phyloP scores from a whole-genome alignment of 1,140 invertebrate genomes.

The Sitophilus oryzae region DNA sequence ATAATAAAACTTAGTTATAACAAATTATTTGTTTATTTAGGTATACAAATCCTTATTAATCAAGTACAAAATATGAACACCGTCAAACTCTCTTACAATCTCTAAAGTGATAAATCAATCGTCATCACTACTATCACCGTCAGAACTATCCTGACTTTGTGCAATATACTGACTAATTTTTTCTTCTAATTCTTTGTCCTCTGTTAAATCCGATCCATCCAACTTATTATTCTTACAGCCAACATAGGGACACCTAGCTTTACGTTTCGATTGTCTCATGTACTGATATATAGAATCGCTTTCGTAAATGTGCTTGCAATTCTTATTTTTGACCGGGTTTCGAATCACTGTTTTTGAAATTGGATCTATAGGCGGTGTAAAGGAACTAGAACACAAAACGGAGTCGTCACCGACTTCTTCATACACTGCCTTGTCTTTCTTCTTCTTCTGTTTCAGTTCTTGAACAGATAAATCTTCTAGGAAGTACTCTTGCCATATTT shows the following conservation, averaged over 20 bases:
- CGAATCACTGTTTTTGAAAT: conserved; percentile 31
- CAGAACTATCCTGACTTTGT: too few relatives aligned
- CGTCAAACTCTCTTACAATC: too few relatives aligned
- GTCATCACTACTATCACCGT: too few relatives aligned
- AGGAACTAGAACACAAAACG: conserved; percentile 29
- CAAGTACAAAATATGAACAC: too few relatives aligned
- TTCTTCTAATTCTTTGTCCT: conserved; percentile 24
- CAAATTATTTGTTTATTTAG: too few relatives aligned
- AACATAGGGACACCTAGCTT: conserved; percentile 35
- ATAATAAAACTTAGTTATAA: too few relatives aligned
- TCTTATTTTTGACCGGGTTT: conserved; percentile 31
- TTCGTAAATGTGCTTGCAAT: conserved; percentile 35
- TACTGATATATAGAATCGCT: conserved; percentile 29
- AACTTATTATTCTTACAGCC: conserved; percentile 33
- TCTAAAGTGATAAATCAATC: too few relatives aligned
- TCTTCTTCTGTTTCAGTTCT: conserved; percentile 21
- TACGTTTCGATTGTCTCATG: conserved; percentile 31
- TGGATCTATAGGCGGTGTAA: conserved; percentile 34
- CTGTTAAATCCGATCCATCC: conserved; percentile 21
- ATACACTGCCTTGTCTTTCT: conserved; percentile 19
- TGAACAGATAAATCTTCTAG: conserved; percentile 13
- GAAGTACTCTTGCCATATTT: conserved; percentile 28
- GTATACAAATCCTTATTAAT: too few relatives aligned
- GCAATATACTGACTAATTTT: conserved; percentile 24
- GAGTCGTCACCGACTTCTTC: conserved; percentile 30